A percentile compares a stretch with the other conserved stretches of the same genome.
phyloP scores from a whole-genome alignment of 1,140 invertebrate genomes.

The Phthorimaea operculella region DNA sequence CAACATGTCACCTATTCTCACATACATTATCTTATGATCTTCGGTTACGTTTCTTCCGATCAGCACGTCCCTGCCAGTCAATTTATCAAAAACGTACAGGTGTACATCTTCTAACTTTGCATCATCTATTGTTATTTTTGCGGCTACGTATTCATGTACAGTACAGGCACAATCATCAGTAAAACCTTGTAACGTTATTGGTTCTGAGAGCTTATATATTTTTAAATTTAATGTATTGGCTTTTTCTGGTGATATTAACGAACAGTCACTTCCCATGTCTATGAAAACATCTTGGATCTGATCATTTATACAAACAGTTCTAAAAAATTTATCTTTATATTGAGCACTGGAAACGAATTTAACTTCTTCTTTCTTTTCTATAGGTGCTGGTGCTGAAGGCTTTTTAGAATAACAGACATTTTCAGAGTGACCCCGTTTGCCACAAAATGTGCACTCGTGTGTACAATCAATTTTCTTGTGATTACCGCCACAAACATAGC shows the following conservation, averaged over 20 bases:
- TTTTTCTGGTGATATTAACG: not conserved
- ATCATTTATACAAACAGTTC: not conserved
- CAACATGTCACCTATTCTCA: not conserved
- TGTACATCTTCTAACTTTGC: not conserved
- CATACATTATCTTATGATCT: not conserved
- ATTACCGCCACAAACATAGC: not conserved
- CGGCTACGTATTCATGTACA: not conserved
- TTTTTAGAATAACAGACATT: conserved; percentile 2
- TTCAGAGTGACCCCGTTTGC: not conserved
- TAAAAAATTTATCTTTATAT: conserved; percentile 3
- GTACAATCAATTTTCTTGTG: conserved; percentile 1
- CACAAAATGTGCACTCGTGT: not conserved
- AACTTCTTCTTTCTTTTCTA: conserved; percentile 2
- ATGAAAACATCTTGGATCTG: conserved; percentile 6
- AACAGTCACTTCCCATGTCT: conserved; percentile 10
- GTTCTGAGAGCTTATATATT: not conserved
- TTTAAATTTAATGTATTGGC: not conserved
- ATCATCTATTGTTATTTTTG: not conserved
- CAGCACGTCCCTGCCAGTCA: not conserved
- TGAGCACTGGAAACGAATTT: not conserved
- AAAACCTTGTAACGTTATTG: not conserved
- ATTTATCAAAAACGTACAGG: conserved; percentile 1
- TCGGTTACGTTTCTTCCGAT: conserved; percentile 8
- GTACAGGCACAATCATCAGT: not conserved
- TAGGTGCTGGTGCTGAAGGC: not conserved